phyloP scores from a whole-genome alignment of 2,797 vertebrate species.

The Enteromius mattozi region DNA sequence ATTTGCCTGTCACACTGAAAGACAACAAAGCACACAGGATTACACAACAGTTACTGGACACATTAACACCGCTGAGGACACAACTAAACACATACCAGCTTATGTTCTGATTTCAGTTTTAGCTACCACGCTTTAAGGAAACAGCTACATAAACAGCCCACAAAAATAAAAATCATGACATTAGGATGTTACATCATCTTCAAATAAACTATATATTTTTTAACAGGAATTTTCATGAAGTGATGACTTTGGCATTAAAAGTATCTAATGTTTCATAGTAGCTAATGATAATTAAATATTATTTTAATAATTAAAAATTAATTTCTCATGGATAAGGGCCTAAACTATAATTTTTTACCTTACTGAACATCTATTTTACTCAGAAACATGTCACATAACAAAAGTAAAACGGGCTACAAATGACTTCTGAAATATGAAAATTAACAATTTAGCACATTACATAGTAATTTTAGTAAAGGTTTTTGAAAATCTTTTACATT shows the following conservation, averaged over 20 bases:
- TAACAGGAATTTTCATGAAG: background rate
- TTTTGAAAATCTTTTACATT: too few species aligned
- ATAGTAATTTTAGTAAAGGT: background rate
- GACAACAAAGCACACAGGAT: background rate
- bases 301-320: background rate
- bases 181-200: background rate
- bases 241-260: too few species aligned
- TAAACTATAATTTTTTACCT: background rate
- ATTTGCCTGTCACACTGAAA: conserved; percentile 37
- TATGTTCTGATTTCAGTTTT: too few species aligned
- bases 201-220: background rate
- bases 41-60: background rate
- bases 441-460: background rate
- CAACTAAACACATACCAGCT: background rate
- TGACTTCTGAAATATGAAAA: background rate
- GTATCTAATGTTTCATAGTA: too few species aligned
- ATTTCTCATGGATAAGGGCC: background rate
- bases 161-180: background rate
- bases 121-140: too few species aligned
- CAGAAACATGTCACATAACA: background rate
- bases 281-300: background rate
- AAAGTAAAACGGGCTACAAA: background rate
- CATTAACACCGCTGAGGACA: background rate
- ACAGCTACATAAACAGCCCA: too few species aligned
- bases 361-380: too few species aligned